Conservation (phyloP, 2,113 vertebrate genomes). For the mouse (Mus musculus) region GRCm39 chr6:54043501-54044000, state of each 20-base stretch:
- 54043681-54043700: too few relatives aligned
- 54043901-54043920: neutral
- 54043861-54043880: neutral
- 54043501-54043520: neutral
- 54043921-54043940: conserved; percentile 1
- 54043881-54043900: neutral
- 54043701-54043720: too few relatives aligned
- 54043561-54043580: neutral
- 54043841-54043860: neutral
- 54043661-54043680: too few relatives aligned
- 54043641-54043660: too few relatives aligned
- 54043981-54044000: conserved; percentile 16
- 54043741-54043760: too few relatives aligned
- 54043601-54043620: too few relatives aligned
- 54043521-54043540: neutral
- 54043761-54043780: neutral
- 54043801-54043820: conserved; percentile 11
- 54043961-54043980: neutral
- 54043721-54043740: neutral
- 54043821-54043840: neutral
- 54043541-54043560: neutral
- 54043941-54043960: conserved; percentile 1
- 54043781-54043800: neutral
- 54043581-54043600: too few relatives aligned
- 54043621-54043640: too few relatives aligned